These are phyloP conservation scores for Apis mellifera DNA, from an alignment of 1,140 invertebrate genomes.

Conservation along the genomic window Amel_HAv3.1 CM009932.2:1035001-1035500, in stretches of 20 bases:
- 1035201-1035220: constrained; percentile 74
- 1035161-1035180: constrained; percentile 54
- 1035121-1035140: background rate
- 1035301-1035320: background rate
- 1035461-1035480: constrained; percentile 14
- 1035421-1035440: background rate
- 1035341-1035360: constrained; percentile 21
- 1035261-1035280: constrained; percentile 40
- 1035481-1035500: background rate
- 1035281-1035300: constrained; percentile 35
- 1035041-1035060: too few relatives aligned
- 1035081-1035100: background rate
- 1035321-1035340: constrained; percentile 19
- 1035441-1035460: constrained; percentile 6
- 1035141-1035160: constrained; percentile 18
- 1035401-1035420: background rate
- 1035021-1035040: too few relatives aligned
- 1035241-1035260: constrained; percentile 61
- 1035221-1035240: constrained; percentile 77
- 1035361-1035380: background rate
- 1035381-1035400: background rate
- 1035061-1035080: background rate
- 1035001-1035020: too few relatives aligned
- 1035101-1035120: background rate
- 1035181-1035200: constrained; percentile 72